phyloP scores from a whole-genome alignment of 1,140 invertebrate species.

The Eurytemora carolleeae region DNA sequence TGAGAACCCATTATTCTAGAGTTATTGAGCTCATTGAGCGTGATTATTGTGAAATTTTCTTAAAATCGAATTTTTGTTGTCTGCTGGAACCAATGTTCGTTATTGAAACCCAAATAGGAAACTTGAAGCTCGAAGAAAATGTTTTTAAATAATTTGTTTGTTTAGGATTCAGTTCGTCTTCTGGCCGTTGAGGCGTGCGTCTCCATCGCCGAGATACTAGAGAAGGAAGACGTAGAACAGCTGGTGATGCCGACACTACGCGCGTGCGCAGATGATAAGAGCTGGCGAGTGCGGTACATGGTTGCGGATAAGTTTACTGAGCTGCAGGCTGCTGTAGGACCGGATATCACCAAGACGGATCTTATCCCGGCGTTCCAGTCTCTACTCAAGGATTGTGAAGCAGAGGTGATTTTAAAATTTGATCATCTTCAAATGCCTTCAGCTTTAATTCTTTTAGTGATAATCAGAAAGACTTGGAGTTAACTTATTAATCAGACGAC shows the following conservation, averaged over 20 bases:
- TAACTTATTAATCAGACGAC: too few relatives aligned
- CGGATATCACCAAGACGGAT: conserved; percentile 84
- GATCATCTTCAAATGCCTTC: too few relatives aligned
- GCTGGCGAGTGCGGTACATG: conserved; percentile 79
- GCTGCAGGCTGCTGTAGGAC: conserved; percentile 77
- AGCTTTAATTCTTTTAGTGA: too few relatives aligned
- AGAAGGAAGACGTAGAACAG: conserved; percentile 65
- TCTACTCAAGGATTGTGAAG: conserved; percentile 95
- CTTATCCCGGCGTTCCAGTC: conserved; percentile 85
- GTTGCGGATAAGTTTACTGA: conserved; percentile 89
- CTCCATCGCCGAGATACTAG: conserved; percentile 66
- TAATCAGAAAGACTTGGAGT: too few relatives aligned
- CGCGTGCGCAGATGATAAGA: conserved; percentile 83
- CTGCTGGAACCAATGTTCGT: too few relatives aligned
- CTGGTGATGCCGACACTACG: conserved; percentile 83
- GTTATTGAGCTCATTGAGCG: too few relatives aligned
- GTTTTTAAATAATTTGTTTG: too few relatives aligned
- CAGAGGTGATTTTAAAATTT: conserved; percentile 55
- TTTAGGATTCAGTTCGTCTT: conserved; percentile 89
- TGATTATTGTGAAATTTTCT: too few relatives aligned
- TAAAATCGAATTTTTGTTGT: too few relatives aligned
- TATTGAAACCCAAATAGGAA: too few relatives aligned
- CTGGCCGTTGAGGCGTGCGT: conserved; percentile 93
- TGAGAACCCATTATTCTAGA: too few relatives aligned
- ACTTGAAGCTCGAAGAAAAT: too few relatives aligned